Evolutionary conservation across 2,113 vertebrate species (phyloP), one percentile per base, ranked within the genome.

Genomic region (Semicossyphus pulcher): DNA sequence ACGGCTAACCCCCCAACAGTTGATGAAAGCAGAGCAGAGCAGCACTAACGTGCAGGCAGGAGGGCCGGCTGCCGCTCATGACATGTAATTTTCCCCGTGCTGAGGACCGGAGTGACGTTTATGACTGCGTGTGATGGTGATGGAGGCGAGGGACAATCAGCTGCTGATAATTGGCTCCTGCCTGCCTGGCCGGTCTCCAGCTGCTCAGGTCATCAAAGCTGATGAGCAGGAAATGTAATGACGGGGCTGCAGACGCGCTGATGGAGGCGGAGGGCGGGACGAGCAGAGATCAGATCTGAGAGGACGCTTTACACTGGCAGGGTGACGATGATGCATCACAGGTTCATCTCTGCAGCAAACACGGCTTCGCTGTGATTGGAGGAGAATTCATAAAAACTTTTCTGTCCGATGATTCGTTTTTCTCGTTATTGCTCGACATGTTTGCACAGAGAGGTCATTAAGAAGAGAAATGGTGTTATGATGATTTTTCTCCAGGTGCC

Each of bases 151-250:
- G 52, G 47, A 58, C 66, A 80, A 62, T 78, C 73, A 54, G 63
- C 10, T 57, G 18, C 45, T 54, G n/a, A 71, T 86, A 66, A 67
- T 52, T 69, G 51, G 34, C 31, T 39, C 62, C 59, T 76, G 79
- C 10, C 32, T 5, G 47, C 4, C 57, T 57, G 48, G 20, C 54
- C 56, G 76, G 1, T 21, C 4, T 82, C 41, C 67, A 61, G 75
- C 61, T 63, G 31, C 48, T 80, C 59, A 28, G 54, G 76, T 56
- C 75, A 67, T 23, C 67, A 64, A 26, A 47, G 18, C 31, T 21
- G 57, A 86, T 61, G 42, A 66, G 72, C 15, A 71, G 69, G 34
- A 75, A 59, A 77, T 77, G 64, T 60, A 37, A 73, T 53, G 72
- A 72, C 32, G 21, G 39, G 14, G 26, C 37, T 12, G 25, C 39